These are phyloP conservation scores for Oreochromis mossambicus DNA, from an alignment of 2,797 vertebrate species.

Conservation along the genomic window DNA sequence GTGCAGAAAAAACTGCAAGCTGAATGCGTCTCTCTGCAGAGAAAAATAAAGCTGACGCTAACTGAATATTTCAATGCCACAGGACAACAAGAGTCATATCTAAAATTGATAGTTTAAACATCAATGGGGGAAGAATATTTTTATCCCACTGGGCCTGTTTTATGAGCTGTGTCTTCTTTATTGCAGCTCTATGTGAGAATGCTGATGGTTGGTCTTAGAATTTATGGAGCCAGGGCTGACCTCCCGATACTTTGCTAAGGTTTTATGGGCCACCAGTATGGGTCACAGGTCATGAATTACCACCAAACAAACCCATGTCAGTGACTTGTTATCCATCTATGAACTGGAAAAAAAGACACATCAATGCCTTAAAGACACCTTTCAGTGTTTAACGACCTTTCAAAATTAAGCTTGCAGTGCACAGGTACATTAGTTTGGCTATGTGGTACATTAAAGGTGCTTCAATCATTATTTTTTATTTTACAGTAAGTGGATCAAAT, in stretches of 20 bases:
- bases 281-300: slow-evolving; percentile 69
- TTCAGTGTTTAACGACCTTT: slow-evolving; percentile 4
- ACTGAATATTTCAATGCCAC: slow-evolving; percentile 31
- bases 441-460: not conserved
- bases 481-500: not conserved
- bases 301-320: slow-evolving; percentile 56
- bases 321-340: slow-evolving; percentile 37
- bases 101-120: slow-evolving; percentile 50
- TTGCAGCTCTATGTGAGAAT: slow-evolving; percentile 46
- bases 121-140: slow-evolving; percentile 36
- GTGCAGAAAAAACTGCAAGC: not conserved
- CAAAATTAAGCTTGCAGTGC: not conserved
- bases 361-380: not conserved
- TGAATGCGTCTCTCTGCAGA: not conserved
- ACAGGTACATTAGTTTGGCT: not conserved
- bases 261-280: slow-evolving; percentile 66
- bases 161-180: slow-evolving; percentile 61
- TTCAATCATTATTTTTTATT: not conserved
- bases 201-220: slow-evolving; percentile 48
- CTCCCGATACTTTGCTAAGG: slow-evolving; percentile 40
- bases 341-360: slow-evolving; percentile 15
- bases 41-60: not conserved
- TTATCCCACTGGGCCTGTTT: slow-evolving; percentile 37
- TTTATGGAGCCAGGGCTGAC: slow-evolving; percentile 65
- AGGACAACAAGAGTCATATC: slow-evolving; percentile 23